Percentiles rank a stretch among this genome's conserved stretches.
Conservation (phyloP, 2,888 invertebrate genomes). For the Drosophila hamatofila region DNA sequence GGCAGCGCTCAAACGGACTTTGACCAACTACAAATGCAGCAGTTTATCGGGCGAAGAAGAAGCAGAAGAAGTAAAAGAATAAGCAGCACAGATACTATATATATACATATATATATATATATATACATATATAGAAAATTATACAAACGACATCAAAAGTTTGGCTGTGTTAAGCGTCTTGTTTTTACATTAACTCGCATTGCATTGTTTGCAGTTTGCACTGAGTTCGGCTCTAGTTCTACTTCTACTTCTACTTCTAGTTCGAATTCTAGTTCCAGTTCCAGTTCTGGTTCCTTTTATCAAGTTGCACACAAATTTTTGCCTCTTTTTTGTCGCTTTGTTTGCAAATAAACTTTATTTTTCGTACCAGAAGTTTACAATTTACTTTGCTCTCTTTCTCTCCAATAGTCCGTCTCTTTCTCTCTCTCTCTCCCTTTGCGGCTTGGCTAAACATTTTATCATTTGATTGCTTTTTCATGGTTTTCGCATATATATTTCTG, state of each 20-base stretch:
- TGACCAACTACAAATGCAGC: constrained; percentile 38
- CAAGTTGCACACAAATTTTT: constrained; percentile 46
- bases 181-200: constrained; percentile 74
- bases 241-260: neutral
- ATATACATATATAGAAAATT: constrained; percentile 40
- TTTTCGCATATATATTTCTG: constrained; percentile 64
- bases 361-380: constrained; percentile 52
- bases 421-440: neutral
- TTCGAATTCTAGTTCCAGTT: neutral
- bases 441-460: constrained; percentile 40
- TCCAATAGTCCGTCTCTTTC: no score
- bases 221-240: constrained; percentile 38
- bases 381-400: constrained; percentile 11
- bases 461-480: constrained; percentile 79
- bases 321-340: constrained; percentile 34
- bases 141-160: constrained; percentile 63
- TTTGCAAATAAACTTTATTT: constrained; percentile 47
- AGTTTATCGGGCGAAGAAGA: constrained; percentile 64
- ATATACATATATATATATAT: neutral
- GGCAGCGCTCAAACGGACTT: constrained; percentile 17
- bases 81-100: constrained; percentile 5
- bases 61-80: neutral
- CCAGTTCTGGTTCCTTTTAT: constrained; percentile 24
- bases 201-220: constrained; percentile 70
- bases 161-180: constrained; percentile 39